These are phyloP conservation scores for Colletes collaris DNA, from an alignment of 2,888 invertebrate species.

Conservation along the genomic window DNA sequence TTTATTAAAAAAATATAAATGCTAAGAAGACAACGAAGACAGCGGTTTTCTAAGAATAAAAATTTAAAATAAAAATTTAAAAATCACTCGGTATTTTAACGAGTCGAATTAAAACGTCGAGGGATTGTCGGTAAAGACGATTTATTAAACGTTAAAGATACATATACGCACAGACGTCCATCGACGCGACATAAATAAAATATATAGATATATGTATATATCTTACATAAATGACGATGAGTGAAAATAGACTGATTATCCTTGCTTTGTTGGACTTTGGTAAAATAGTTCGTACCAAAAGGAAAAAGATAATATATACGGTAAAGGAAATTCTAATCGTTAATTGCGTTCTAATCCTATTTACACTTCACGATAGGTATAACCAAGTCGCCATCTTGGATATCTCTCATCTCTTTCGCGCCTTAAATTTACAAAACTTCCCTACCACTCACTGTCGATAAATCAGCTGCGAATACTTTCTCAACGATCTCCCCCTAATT, in stretches of 20 bases:
- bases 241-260: conserved; percentile 64
- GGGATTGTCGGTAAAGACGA: conserved; percentile 33
- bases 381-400: conserved; percentile 14
- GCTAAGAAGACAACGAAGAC: too few species aligned
- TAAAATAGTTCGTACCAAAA: conserved; percentile 62
- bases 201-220: conserved; percentile 65
- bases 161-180: conserved; percentile 65
- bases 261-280: conserved; percentile 67
- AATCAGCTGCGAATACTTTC: neutral
- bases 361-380: conserved; percentile 28
- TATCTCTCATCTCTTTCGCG: neutral
- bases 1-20: too few species aligned
- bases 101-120: too few species aligned
- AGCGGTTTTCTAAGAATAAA: too few species aligned
- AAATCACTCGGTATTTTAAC: too few species aligned
- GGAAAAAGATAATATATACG: conserved; percentile 41
- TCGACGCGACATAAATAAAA: conserved; percentile 70
- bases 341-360: conserved; percentile 27
- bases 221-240: conserved; percentile 70
- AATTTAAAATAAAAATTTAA: too few species aligned
- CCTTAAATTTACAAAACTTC: conserved; percentile 4
- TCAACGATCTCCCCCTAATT: conserved; percentile 7
- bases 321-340: conserved; percentile 32
- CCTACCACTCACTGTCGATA: neutral
- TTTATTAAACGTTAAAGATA: conserved; percentile 70